A percentile compares a stretch with the other conserved stretches of the same genome.
Conservation (phyloP, 2,888 invertebrate genomes). For the Urechis unicinctus region DNA sequence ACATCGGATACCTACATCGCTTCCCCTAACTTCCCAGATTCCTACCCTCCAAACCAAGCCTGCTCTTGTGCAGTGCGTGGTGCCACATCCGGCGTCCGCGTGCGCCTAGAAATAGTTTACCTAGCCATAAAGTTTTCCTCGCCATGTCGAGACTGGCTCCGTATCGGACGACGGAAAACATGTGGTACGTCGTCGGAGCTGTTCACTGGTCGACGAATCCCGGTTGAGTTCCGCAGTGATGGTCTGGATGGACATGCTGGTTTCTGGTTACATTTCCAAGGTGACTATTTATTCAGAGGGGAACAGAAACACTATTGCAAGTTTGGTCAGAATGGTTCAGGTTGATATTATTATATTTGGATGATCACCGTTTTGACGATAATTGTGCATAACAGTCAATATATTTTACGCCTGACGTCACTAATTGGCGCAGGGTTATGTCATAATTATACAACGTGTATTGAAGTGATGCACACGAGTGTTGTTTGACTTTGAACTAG, state of each 20-base stretch:
- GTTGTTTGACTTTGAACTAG: too few species aligned
- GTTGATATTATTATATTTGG: too few species aligned
- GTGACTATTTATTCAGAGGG: too few species aligned
- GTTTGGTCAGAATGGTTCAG: too few species aligned
- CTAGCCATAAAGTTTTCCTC: slow-evolving; percentile 12
- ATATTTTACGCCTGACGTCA: too few species aligned
- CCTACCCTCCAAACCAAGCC: slow-evolving; percentile 15
- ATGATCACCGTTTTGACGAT: too few species aligned
- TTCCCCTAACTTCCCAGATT: slow-evolving; percentile 17
- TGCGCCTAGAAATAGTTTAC: slow-evolving; percentile 15
- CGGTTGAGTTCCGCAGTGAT: slow-evolving; percentile 17
- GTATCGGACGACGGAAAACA: slow-evolving; percentile 9
- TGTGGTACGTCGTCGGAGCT: slow-evolving; percentile 15
- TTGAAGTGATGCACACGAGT: too few species aligned
- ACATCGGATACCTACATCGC: slow-evolving; percentile 13
- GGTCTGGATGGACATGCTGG: slow-evolving; percentile 13
- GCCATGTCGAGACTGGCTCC: slow-evolving; percentile 17
- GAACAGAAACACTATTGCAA: too few species aligned
- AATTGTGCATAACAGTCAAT: too few species aligned
- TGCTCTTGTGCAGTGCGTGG: slow-evolving; percentile 13
- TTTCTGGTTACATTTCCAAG: slow-evolving; percentile 18
- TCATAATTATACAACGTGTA: too few species aligned
- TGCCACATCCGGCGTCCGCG: slow-evolving; percentile 4
- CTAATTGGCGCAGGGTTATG: too few species aligned
- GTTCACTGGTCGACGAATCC: slow-evolving; percentile 11